These are phyloP conservation scores for Heliangelus exortis DNA, from an alignment of 2,797 vertebrate genomes.

Conservation along the genomic window DNA sequence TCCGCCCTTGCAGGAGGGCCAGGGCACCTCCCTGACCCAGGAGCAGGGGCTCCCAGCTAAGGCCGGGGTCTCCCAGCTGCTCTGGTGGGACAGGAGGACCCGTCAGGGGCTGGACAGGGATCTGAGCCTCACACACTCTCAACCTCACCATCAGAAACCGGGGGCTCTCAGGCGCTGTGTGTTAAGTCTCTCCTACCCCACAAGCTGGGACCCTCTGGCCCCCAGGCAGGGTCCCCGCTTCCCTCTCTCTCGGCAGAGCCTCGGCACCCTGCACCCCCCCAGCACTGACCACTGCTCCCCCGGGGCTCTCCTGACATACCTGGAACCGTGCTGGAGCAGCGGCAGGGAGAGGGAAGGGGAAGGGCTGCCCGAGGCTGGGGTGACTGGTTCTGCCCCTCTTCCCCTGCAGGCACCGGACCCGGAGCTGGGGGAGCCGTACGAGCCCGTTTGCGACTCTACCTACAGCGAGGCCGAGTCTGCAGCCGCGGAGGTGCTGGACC, in stretches of 20 bases:
- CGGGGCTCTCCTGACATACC: accelerated
- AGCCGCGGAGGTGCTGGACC: conserved; percentile 88
- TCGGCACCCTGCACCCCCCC: neutral
- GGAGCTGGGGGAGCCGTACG: conserved; percentile 90
- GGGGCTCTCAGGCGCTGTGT: neutral
- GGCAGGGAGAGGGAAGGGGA: neutral
- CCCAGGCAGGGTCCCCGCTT: neutral
- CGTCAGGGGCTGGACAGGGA: neutral
- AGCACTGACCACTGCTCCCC: neutral
- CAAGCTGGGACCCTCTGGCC: neutral
- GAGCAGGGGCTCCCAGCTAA: accelerated
- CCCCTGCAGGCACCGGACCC: conserved; percentile 86
- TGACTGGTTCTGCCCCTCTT: conserved; percentile 38
- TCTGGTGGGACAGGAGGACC: neutral
- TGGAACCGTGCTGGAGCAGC: neutral
- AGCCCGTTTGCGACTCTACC: conserved; percentile 89
- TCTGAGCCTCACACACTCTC: neutral
- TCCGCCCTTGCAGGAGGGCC: accelerated
- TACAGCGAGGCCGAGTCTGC: conserved; percentile 90
- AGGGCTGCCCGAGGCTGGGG: neutral
- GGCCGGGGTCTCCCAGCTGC: neutral
- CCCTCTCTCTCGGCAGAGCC: neutral
- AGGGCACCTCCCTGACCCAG: accelerated
- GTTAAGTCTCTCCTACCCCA: neutral
- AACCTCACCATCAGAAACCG: neutral